Evolutionary conservation across 1,140 invertebrate genomes (phyloP).

Genomic region (Arctopsyche grandis): DNA sequence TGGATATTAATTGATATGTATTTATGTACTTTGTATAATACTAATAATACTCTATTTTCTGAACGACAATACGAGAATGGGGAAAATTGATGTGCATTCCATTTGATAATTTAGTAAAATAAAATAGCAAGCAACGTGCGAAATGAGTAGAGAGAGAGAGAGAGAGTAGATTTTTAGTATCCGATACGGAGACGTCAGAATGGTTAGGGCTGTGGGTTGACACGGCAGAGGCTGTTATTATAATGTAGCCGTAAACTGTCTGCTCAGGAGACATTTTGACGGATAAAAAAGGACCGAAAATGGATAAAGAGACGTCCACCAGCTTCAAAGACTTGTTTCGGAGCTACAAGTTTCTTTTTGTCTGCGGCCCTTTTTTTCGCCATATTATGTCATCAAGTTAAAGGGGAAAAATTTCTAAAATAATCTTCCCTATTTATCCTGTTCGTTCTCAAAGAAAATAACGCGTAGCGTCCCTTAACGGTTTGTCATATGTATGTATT

Average conservation of each 20-base stretch:
- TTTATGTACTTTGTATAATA: too few relatives aligned
- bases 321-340: constrained; percentile 41
- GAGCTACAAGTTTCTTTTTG: constrained; percentile 15
- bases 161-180: background rate
- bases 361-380: background rate
- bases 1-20: too few relatives aligned
- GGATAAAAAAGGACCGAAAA: constrained; percentile 40
- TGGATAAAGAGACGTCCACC: background rate
- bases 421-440: background rate
- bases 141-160: too few relatives aligned
- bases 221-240: constrained; percentile 35
- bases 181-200: background rate
- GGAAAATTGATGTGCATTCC: too few relatives aligned
- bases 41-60: too few relatives aligned
- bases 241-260: constrained; percentile 40
- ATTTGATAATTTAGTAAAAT: too few relatives aligned
- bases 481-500: too few relatives aligned
- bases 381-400: constrained; percentile 32
- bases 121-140: too few relatives aligned
- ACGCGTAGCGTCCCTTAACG: too few relatives aligned
- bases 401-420: constrained; percentile 19
- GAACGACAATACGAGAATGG: too few relatives aligned
- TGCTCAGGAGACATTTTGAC: constrained; percentile 41
- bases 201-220: constrained; percentile 11
- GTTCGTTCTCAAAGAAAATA: too few relatives aligned